Evolutionary conservation across 1,140 invertebrate species (phyloP), one percentile per base, ranked within the genome.

Genomic region (Drosophila ercepeae): DNA sequence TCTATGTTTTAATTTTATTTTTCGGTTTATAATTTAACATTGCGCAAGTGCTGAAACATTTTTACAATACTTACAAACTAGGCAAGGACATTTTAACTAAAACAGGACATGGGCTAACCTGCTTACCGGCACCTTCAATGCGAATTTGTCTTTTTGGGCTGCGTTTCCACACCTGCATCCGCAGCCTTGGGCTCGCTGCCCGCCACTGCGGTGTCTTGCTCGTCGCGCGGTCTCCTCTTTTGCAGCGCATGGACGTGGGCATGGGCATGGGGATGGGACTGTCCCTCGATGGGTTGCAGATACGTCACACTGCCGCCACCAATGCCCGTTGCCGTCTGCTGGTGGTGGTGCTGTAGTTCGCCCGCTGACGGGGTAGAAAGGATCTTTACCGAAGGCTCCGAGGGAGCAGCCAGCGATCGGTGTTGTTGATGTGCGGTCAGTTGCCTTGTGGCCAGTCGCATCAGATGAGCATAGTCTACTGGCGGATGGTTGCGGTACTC

Each of bases 401-500:
- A 89, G 27, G 86, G 86, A 19, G 77, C 65, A 14, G 54, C 70
- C 44, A 82, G 60, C 2, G 82, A 75, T 23, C 78, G 82, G 7
- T 67, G 75, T 7, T 63, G 75, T 44, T 76, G 86, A 65, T 89
- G 81, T 4, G 67, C 69, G 11, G 71, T 32, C 51, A 89, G 32
- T 32, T 86, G 88, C 27, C 86, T 84, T 0, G 89, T 78, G 39
- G 89, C 82, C 49, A 86, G 57, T 4, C 88, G 88, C 89, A 90
- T 90, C 3, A 90, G 55, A 39, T 89, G 88, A 8, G 81, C 78
- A 57, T 90, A 90, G 11, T 91, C 89, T 25, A 86, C 68, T 0
- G 90, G 90, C 2, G 90, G 90, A 58, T 91, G 83, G 52, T 91
- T 82, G 41, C 88, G 90, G 44, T 90, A 91, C 45, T 91, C 90